Evolutionary conservation across 2,888 invertebrate genomes (phyloP), one percentile per base, ranked within the genome.

Genomic region (Gortyna flavago): DNA sequence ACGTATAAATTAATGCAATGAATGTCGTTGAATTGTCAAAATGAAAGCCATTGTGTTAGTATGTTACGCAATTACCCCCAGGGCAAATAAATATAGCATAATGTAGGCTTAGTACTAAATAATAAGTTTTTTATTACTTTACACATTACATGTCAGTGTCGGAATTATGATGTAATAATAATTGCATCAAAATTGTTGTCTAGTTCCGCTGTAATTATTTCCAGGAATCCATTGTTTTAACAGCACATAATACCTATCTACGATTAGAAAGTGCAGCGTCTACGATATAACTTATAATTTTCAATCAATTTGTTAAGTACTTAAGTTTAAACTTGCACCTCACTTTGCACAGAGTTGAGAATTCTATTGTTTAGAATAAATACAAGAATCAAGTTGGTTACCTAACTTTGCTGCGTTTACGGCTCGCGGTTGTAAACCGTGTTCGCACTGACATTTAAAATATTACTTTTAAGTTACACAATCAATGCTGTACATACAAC

Each of bases 381-480:
- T 73, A 79, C 76, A 79, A 78, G 72, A 80, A 81, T 78, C 72
- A 68, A 77, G 77, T 77, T 77, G 73, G 85, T 90, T 87, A 83
- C 84, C 85, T 86, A 87, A 89, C 83, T 75, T 38, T 18, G 25
- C 68, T 57, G 69, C 32, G 64, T 68, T 72, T 51, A 65, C 25
- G 51, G 21, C 61, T 70, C 41, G 72, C 68, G 59, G 51, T 67
- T 78, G 74, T 75, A 75, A 76, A 62, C 67, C 71, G 80, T 85
- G 86, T 83, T 82, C 77, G 72, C 69, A 82, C 81, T 88, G 89
- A 84, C 87, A 88, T 89, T 88, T 89, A 84, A 84, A 83, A 79
- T 86, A 85, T 89, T 80, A 83, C 83, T 81, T 62, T 83, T 75
- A 35, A 48, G 74, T 88, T 87, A 77, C 87, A 77, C 78, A 88